Evolutionary conservation across 2,888 invertebrate species (phyloP).

Genomic region (Drosophila hamatofila): DNA sequence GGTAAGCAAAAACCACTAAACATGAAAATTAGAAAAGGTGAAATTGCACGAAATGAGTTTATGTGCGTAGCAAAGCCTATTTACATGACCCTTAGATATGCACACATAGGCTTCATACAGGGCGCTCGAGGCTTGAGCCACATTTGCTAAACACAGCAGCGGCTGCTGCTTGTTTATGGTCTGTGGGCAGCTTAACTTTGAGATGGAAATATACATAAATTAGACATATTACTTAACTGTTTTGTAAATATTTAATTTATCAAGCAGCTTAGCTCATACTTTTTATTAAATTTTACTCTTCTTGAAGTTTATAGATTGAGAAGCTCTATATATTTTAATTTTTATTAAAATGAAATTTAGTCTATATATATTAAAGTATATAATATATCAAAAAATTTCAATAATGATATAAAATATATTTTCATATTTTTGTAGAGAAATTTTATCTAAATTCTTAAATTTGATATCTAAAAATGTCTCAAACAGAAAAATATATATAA

Average conservation of each 20-base stretch:
- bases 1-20: slow-evolving; percentile 47
- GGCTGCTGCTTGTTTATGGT: not conserved
- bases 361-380: too few species aligned
- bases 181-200: not conserved
- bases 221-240: not conserved
- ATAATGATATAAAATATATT: too few species aligned
- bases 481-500: too few species aligned
- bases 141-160: slow-evolving; percentile 5
- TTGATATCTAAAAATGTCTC: too few species aligned
- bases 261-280: too few species aligned
- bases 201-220: not conserved
- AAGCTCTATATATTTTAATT: too few species aligned
- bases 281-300: too few species aligned
- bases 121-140: not conserved
- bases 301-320: too few species aligned
- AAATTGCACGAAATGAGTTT: slow-evolving; percentile 71
- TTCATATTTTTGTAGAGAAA: too few species aligned
- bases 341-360: too few species aligned
- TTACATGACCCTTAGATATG: slow-evolving; percentile 51
- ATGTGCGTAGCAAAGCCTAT: slow-evolving; percentile 57
- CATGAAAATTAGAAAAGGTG: slow-evolving; percentile 71
- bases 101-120: not conserved
- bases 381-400: too few species aligned
- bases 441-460: too few species aligned
- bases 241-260: not conserved